Evolutionary conservation across 2,797 vertebrate genomes (phyloP).

Genomic region (Tiaroga cobitis): DNA sequence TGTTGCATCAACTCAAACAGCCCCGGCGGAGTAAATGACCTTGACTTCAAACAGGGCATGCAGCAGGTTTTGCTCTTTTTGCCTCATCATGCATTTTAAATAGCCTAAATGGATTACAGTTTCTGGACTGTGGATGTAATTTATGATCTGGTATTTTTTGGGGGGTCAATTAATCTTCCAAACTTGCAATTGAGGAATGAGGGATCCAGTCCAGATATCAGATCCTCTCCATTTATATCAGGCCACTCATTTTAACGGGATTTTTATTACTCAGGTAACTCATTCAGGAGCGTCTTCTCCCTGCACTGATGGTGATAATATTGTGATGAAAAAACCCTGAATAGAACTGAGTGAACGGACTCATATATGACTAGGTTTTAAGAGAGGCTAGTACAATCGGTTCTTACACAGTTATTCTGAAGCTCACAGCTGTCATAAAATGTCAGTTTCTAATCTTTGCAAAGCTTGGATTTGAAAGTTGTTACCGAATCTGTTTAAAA

Average conservation of each 20-base stretch:
- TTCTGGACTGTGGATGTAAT: conserved; percentile 77
- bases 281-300: conserved; percentile 42
- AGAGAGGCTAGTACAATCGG: conserved; percentile 60
- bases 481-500: not conserved
- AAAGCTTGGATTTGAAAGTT: not conserved
- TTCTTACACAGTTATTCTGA: conserved; percentile 30
- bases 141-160: conserved; percentile 69
- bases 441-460: not conserved
- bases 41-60: conserved; percentile 87
- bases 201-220: conserved; percentile 67
- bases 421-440: not conserved
- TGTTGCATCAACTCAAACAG: conserved; percentile 90
- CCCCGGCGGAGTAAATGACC: conserved; percentile 89
- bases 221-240: conserved; percentile 66
- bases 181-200: conserved; percentile 57
- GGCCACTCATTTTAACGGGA: conserved; percentile 43
- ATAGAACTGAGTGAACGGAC: conserved; percentile 54
- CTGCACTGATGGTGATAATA: conserved; percentile 58
- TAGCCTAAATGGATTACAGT: conserved; percentile 80
- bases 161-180: conserved; percentile 66
- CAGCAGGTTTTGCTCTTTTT: conserved; percentile 78
- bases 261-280: conserved; percentile 36
- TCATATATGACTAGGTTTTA: conserved; percentile 45
- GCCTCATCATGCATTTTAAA: conserved; percentile 86
- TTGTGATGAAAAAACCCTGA: conserved; percentile 55